A percentile compares a stretch with the other conserved stretches of the same genome.
phyloP scores from a whole-genome alignment of 2,797 vertebrate genomes.

The Galagoides demidoff region DNA sequence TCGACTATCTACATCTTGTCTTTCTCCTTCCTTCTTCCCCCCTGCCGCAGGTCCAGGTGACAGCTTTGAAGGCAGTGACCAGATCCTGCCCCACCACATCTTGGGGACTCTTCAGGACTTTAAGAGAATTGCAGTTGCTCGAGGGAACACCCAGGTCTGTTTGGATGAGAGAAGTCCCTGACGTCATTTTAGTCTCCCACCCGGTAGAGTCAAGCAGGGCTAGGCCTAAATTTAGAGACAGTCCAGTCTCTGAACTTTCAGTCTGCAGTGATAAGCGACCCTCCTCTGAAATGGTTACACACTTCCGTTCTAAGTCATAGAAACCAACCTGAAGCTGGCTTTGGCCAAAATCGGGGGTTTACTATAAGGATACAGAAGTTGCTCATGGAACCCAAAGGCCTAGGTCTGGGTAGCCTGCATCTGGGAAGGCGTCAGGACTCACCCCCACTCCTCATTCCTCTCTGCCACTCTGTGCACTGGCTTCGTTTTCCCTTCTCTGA shows the following conservation, averaged over 20 bases:
- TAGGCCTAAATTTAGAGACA: background rate
- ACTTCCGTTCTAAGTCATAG: background rate
- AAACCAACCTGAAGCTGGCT: background rate
- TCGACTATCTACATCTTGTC: background rate
- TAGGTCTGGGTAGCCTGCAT: background rate
- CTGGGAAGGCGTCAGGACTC: background rate
- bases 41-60: conserved; percentile 82
- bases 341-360: background rate
- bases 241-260: background rate
- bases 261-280: background rate
- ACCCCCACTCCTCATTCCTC: fast-evolving
- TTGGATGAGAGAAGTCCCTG: background rate
- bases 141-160: conserved; percentile 90
- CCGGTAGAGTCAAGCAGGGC: background rate
- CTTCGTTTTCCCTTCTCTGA: background rate
- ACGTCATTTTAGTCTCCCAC: background rate
- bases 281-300: background rate
- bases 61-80: conserved; percentile 81
- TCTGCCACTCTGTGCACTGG: background rate
- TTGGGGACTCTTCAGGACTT: conserved; percentile 93
- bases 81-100: conserved; percentile 93
- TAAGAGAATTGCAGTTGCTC: conserved; percentile 89
- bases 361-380: background rate
- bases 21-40: background rate
- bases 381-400: background rate